These are phyloP conservation scores for Agapornis roseicollis DNA, from an alignment of 2,113 vertebrate species.

Conservation along the genomic window DNA sequence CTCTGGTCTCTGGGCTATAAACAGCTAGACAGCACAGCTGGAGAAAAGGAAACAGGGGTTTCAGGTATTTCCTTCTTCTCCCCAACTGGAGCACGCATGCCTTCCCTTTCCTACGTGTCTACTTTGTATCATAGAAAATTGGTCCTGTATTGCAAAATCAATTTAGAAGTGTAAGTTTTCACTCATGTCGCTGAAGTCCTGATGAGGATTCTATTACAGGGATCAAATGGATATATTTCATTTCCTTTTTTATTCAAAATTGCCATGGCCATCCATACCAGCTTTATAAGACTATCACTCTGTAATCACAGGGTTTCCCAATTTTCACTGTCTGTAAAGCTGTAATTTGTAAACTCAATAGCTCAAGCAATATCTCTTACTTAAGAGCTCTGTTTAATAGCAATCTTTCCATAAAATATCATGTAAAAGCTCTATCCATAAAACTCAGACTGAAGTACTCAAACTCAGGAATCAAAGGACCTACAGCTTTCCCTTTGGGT, in stretches of 20 bases:
- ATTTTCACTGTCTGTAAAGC: neutral
- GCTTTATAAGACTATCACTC: neutral
- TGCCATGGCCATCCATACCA: neutral
- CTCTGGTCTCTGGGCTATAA: neutral
- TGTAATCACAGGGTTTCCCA: neutral
- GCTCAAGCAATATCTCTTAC: neutral
- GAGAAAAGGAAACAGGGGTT: neutral
- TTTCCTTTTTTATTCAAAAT: neutral
- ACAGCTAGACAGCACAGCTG: neutral
- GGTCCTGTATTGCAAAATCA: neutral
- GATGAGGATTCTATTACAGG: neutral
- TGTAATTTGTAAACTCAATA: neutral
- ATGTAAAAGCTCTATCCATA: neutral
- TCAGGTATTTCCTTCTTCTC: constrained; percentile 1
- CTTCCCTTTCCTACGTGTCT: neutral
- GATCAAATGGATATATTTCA: neutral
- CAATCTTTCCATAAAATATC: neutral
- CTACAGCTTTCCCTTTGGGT: neutral
- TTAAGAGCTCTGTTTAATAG: neutral
- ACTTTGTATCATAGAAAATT: neutral
- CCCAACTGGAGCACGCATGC: neutral
- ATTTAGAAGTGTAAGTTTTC: neutral
- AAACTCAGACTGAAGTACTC: neutral
- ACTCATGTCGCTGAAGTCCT: neutral
- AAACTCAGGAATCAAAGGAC: neutral